phyloP scores from a whole-genome alignment of 1,140 invertebrate species.

The Condylostylus longicornis region DNA sequence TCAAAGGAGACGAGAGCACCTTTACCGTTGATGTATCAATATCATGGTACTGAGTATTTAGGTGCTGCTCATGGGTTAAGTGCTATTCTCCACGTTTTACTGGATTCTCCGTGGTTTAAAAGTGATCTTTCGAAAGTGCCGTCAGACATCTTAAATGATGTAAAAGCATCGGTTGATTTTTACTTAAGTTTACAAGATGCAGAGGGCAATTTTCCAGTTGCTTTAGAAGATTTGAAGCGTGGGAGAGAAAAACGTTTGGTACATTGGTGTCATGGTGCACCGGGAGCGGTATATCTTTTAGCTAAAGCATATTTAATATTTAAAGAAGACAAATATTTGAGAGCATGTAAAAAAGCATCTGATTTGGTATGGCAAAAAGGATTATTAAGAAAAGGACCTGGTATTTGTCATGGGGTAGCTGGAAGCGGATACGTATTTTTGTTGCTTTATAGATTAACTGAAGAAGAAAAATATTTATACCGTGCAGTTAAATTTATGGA shows the following conservation, averaged over 20 bases:
- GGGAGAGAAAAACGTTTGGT: conserved; percentile 45
- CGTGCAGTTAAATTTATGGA: conserved; percentile 61
- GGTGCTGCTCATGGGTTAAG: conserved; percentile 66
- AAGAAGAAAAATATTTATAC: conserved; percentile 52
- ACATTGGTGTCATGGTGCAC: conserved; percentile 82
- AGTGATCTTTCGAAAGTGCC: conserved; percentile 30
- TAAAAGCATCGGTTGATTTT: conserved; percentile 34
- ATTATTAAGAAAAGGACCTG: conserved; percentile 64
- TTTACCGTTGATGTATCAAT: conserved; percentile 69
- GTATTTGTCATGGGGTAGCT: conserved; percentile 72
- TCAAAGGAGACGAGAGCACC: conserved; percentile 39
- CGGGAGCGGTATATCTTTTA: conserved; percentile 63
- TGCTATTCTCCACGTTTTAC: conserved; percentile 43
- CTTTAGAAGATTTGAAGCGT: conserved; percentile 48
- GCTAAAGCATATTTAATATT: conserved; percentile 64
- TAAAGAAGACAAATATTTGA: conserved; percentile 56
- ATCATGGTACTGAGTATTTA: conserved; percentile 72
- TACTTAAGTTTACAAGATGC: conserved; percentile 48
- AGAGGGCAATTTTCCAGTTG: conserved; percentile 64
- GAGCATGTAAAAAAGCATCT: conserved; percentile 49
- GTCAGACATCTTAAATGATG: conserved; percentile 43
- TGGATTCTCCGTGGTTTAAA: conserved; percentile 32
- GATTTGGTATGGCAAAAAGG: conserved; percentile 69
- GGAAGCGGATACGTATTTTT: conserved; percentile 77
- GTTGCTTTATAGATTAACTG: conserved; percentile 59